A percentile compares a stretch with the other conserved stretches of the same genome.
phyloP scores from a whole-genome alignment of 2,797 vertebrate genomes.

The Urocyon cinereoargenteus region DNA sequence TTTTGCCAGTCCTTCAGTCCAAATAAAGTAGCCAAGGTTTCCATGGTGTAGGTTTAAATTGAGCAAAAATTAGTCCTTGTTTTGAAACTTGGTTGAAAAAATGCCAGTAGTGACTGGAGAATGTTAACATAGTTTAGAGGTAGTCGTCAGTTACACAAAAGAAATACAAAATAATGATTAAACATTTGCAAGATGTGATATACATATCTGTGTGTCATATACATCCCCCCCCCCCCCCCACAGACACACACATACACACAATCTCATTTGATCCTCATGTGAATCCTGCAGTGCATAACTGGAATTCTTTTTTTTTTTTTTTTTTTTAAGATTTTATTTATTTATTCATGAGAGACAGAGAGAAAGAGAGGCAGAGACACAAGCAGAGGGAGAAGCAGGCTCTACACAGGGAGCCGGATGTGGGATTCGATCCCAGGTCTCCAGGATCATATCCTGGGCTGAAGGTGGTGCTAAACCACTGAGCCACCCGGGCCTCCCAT shows the following conservation, averaged over 20 bases:
- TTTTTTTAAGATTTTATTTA: no score
- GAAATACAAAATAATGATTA: neutral
- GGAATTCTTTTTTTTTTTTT: no score
- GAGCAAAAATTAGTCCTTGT: slow-evolving; percentile 66
- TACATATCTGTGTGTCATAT: neutral
- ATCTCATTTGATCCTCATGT: neutral
- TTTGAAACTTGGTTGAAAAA: slow-evolving; percentile 67
- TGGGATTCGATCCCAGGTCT: no score
- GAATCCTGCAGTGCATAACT: neutral
- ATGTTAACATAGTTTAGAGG: neutral
- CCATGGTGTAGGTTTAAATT: slow-evolving; percentile 55
- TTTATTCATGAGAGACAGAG: no score
- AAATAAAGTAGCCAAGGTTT: slow-evolving; percentile 59
- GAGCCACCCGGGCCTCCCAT: no score
- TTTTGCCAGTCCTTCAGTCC: slow-evolving; percentile 29
- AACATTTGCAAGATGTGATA: neutral
- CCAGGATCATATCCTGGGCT: no score
- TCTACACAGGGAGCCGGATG: no score
- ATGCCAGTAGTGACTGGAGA: slow-evolving; percentile 4
- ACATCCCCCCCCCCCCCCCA: no score
- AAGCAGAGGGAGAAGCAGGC: no score
- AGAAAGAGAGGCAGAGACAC: no score
- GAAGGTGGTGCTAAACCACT: no score
- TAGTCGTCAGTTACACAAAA: neutral
- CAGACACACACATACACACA: no score